A percentile compares a stretch with the other conserved stretches of the same genome.
These are phyloP conservation scores for Lithosia quadra DNA, from an alignment of 2,888 invertebrate genomes.

Conservation along the genomic window DNA sequence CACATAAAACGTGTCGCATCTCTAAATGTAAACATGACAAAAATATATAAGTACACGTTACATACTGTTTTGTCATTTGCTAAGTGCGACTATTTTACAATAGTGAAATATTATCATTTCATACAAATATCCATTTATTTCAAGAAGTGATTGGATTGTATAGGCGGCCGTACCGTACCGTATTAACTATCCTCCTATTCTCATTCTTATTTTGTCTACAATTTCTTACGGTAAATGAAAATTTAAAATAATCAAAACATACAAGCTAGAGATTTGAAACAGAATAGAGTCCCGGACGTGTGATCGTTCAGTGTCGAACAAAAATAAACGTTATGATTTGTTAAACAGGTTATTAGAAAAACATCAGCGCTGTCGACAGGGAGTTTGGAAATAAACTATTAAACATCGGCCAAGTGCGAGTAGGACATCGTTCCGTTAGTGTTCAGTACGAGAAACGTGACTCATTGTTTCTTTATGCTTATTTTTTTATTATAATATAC, in stretches of 20 bases:
- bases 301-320: constrained; percentile 80
- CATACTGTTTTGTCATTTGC: constrained; percentile 26
- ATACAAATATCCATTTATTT: constrained; percentile 22
- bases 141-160: not conserved
- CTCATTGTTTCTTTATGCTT: constrained; percentile 33
- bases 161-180: constrained; percentile 4
- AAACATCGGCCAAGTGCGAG: constrained; percentile 60
- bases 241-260: constrained; percentile 81
- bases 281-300: constrained; percentile 82
- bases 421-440: constrained; percentile 21
- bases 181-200: constrained; percentile 48
- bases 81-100: not conserved
- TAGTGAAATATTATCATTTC: constrained; percentile 45
- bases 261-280: constrained; percentile 79
- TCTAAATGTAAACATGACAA: constrained; percentile 25
- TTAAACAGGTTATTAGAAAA: constrained; percentile 84
- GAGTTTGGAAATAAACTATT: constrained; percentile 72
- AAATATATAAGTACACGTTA: constrained; percentile 22
- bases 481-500: constrained; percentile 30
- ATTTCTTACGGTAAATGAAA: constrained; percentile 74
- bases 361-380: constrained; percentile 76
- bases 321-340: constrained; percentile 85
- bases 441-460: constrained; percentile 33
- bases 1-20: constrained; percentile 27
- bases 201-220: constrained; percentile 61